Percentiles rank a stretch among this genome's conserved stretches.
phyloP scores from a whole-genome alignment of 1,140 invertebrate species.

The Notospermus geniculatus region DNA sequence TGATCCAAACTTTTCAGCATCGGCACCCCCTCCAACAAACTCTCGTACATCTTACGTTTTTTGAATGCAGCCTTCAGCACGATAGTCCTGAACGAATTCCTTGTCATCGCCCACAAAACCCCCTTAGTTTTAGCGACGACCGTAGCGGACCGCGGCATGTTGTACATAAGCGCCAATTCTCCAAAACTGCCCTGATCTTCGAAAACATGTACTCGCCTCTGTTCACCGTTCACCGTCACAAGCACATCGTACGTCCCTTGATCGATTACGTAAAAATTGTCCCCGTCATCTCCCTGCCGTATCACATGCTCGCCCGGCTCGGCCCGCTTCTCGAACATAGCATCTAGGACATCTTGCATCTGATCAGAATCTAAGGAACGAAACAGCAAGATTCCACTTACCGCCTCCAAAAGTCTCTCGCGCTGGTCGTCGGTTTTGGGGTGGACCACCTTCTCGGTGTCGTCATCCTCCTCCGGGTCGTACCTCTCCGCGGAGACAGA shows the following conservation, averaged over 20 bases:
- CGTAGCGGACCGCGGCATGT: constrained; percentile 91
- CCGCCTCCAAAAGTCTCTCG: constrained; percentile 81
- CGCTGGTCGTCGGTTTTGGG: constrained; percentile 72
- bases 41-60: constrained; percentile 95
- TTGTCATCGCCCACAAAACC: constrained; percentile 62
- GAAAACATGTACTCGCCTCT: constrained; percentile 46
- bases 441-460: constrained; percentile 62
- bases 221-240: constrained; percentile 32
- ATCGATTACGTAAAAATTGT: constrained; percentile 53
- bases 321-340: constrained; percentile 90
- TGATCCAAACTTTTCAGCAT: constrained; percentile 77
- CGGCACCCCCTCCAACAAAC: constrained; percentile 82
- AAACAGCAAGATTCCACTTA: constrained; percentile 91
- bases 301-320: constrained; percentile 82
- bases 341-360: constrained; percentile 86
- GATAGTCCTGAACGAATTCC: constrained; percentile 91
- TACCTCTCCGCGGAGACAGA: constrained; percentile 78
- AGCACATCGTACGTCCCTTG: constrained; percentile 77
- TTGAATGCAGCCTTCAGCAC: constrained; percentile 93
- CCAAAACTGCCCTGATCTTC: constrained; percentile 70
- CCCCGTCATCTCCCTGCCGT: constrained; percentile 87
- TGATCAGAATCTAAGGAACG: constrained; percentile 77
- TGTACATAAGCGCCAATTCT: constrained; percentile 93
- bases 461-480: constrained; percentile 87
- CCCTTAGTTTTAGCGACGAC: constrained; percentile 69